Percentiles rank a stretch among this genome's conserved stretches.
Conservation (phyloP, 1,140 invertebrate species). For the Trialeurodes vaporariorum region DNA sequence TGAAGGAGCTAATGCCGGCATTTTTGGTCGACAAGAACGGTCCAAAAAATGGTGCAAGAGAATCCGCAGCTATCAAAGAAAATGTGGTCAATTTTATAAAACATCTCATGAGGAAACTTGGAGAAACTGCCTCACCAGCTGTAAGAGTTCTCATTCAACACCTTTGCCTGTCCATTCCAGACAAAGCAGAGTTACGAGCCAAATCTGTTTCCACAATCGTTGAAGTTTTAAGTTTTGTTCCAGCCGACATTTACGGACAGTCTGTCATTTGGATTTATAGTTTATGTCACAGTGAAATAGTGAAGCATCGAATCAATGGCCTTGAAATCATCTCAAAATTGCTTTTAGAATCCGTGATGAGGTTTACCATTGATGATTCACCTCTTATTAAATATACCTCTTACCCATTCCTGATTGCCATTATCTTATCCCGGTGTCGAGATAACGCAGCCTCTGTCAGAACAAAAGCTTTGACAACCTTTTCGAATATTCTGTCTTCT, state of each 20-base stretch:
- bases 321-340: not conserved
- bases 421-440: not conserved
- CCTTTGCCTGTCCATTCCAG: not conserved
- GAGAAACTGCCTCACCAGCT: not conserved
- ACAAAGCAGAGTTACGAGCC: slow-evolving; percentile 2
- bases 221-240: not conserved
- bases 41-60: not conserved
- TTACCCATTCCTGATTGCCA: not conserved
- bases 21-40: not conserved
- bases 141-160: slow-evolving; percentile 2
- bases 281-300: not conserved
- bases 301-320: not conserved
- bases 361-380: not conserved
- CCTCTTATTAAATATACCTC: not conserved
- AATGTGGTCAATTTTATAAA: slow-evolving; percentile 4
- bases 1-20: not conserved
- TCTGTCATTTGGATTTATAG: not conserved
- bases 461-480: not conserved
- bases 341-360: not conserved
- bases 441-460: not conserved
- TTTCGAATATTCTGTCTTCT: not conserved
- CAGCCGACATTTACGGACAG: slow-evolving; percentile 1
- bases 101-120: not conserved
- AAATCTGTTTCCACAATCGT: not conserved
- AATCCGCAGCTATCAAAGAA: not conserved